A percentile compares a stretch with the other conserved stretches of the same genome.
phyloP scores from a whole-genome alignment of 2,113 vertebrate genomes.

The Apodemus speciosus region DNA sequence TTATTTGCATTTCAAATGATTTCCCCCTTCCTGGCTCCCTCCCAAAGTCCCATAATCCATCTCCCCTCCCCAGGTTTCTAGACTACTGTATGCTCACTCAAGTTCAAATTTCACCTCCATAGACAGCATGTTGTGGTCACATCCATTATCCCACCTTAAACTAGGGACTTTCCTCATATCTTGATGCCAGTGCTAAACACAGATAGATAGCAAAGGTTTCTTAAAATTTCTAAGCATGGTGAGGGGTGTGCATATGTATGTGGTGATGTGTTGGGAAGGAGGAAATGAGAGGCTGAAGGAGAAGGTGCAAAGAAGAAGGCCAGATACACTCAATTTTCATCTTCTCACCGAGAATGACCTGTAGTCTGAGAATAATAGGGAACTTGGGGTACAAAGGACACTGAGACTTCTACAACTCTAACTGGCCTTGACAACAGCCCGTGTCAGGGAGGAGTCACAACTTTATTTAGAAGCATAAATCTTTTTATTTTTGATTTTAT shows the following conservation, averaged over 20 bases:
- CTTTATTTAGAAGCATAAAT: background rate
- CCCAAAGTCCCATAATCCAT: too few species aligned
- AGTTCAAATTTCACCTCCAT: background rate
- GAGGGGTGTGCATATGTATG: background rate
- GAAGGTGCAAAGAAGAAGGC: background rate
- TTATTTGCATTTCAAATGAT: too few species aligned
- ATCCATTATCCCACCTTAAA: background rate
- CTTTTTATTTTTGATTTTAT: constrained; percentile 8
- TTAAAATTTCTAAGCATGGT: background rate
- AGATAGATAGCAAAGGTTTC: background rate
- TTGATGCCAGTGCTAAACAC: background rate
- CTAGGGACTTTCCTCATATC: background rate
- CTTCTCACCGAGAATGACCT: background rate
- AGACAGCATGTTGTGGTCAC: background rate
- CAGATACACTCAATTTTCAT: background rate
- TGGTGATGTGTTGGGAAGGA: too few species aligned
- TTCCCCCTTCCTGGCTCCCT: too few species aligned
- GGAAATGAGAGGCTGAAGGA: background rate
- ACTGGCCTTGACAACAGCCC: background rate
- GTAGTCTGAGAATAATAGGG: background rate
- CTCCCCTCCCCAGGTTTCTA: background rate
- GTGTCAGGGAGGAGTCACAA: background rate
- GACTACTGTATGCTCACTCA: background rate
- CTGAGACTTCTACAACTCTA: background rate
- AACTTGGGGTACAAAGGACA: background rate